Percentiles rank a stretch among this genome's conserved stretches.
phyloP scores from a whole-genome alignment of 2,797 vertebrate species.

The Mormyrops attenuatus region DNA sequence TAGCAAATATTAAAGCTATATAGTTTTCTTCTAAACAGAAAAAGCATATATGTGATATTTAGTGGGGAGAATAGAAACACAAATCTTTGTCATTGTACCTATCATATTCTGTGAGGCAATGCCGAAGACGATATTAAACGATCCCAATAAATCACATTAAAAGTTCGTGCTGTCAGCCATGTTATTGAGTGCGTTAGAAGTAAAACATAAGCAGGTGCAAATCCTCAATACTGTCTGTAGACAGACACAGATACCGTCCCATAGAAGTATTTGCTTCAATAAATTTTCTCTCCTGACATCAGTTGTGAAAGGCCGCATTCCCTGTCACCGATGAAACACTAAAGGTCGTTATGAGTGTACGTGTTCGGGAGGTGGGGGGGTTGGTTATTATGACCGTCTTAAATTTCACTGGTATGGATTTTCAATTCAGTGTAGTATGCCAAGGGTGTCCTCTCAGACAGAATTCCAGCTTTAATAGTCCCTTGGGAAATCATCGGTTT shows the following conservation, averaged over 20 bases:
- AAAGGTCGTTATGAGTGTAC: constrained; percentile 11
- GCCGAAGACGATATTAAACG: neutral
- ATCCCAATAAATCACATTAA: neutral
- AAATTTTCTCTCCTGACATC: constrained; percentile 1
- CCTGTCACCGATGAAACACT: constrained; percentile 9
- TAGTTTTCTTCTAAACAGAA: neutral
- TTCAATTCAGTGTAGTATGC: neutral
- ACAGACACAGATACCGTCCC: neutral
- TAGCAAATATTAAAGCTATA: neutral
- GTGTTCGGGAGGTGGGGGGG: neutral
- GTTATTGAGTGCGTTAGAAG: neutral
- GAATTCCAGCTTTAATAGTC: constrained; percentile 5
- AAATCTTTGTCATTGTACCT: neutral
- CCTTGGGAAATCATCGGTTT: constrained; percentile 13
- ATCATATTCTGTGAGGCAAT: neutral
- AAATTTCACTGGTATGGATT: constrained; percentile 14
- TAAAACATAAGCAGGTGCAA: neutral
- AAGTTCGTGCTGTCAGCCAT: neutral
- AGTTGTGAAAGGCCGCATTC: neutral
- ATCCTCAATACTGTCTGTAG: neutral
- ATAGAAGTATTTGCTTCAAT: neutral
- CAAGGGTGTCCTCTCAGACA: constrained; percentile 15
- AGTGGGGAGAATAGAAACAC: neutral
- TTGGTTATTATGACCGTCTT: neutral
- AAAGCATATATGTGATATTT: neutral